Base-by-base conservation (phyloP, 2,888 invertebrate genomes). In the Zeuzera pyrina region DNA sequence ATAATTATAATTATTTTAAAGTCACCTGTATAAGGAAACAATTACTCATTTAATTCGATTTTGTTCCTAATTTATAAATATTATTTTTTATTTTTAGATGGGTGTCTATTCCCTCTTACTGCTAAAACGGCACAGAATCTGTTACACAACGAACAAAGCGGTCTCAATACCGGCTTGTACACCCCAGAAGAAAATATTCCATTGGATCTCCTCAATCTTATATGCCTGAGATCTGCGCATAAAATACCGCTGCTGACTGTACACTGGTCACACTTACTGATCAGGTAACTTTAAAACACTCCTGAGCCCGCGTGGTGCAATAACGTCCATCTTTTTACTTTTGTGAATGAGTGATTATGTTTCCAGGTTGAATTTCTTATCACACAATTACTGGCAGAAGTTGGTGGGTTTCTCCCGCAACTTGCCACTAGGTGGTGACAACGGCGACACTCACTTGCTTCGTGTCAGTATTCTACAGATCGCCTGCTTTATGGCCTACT, bases 251-350 rank as follows among this genome's bases (percentile, higher is more conserved):
- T 89, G 32, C 66, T 94, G 27, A 88, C 89, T 2, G 86, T 90
- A 31, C 90, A 92, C 45, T 94, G 93, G 93, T 89, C 90, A 31
- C 91, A 92, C 65, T 69, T 94, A 23, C 78, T 94, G 45, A 89
- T 90, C 35, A 57, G 74, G 74, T 73, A 42, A 10, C 5, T n/a
- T n/a, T n/a, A n/a, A n/a, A n/a, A n/a, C n/a, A n/a, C n/a, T n/a
- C n/a, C n/a, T n/a, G n/a, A n/a, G n/a, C n/a, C n/a, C n/a, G n/a
- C n/a, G n/a, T n/a, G n/a, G n/a, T n/a, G n/a, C n/a, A n/a, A n/a
- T n/a, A n/a, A n/a, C n/a, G n/a, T n/a, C n/a, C n/a, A n/a, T n/a
- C n/a, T n/a, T n/a, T n/a, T n/a, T n/a, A n/a, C n/a, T n/a, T n/a
- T n/a, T n/a, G n/a, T n/a, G n/a, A n/a, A n/a, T n/a, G n/a, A n/a